Conservation (phyloP, 2,888 invertebrate genomes). For the Calliscelio sp. region DNA sequence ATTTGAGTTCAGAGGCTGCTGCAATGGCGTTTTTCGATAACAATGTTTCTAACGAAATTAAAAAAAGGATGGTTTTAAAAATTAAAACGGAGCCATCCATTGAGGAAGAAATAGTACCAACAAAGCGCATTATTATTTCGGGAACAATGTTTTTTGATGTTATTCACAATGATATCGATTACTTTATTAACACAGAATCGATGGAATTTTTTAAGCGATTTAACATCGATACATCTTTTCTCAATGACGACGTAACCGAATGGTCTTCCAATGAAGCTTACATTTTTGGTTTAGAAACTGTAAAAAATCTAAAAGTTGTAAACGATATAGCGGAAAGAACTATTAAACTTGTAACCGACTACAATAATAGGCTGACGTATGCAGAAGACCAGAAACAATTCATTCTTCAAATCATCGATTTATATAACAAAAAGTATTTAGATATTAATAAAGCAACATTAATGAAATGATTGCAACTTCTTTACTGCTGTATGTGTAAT, state of each 20-base stretch:
- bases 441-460: conserved; percentile 26
- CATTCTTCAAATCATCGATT: conserved; percentile 41
- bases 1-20: conserved; percentile 56
- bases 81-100: conserved; percentile 24
- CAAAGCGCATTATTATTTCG: conserved; percentile 33
- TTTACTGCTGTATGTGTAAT: conserved; percentile 28
- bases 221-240: conserved; percentile 42
- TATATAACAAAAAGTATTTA: conserved; percentile 17
- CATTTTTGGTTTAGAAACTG: conserved; percentile 26
- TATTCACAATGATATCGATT: conserved; percentile 25
- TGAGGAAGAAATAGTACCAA: conserved; percentile 1
- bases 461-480: conserved; percentile 18
- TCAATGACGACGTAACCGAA: conserved; percentile 33
- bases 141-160: conserved; percentile 15
- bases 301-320: conserved; percentile 52
- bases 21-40: conserved; percentile 52
- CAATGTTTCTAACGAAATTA: conserved; percentile 20
- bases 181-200: conserved; percentile 45
- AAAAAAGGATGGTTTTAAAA: conserved; percentile 45
- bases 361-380: conserved; percentile 40
- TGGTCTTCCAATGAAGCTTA: conserved; percentile 44
- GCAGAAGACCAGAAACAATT: conserved; percentile 58
- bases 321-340: conserved; percentile 57
- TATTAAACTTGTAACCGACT: conserved; percentile 39
- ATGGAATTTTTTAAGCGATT: conserved; percentile 50